A percentile compares a stretch with the other conserved stretches of the same genome.
Conservation (phyloP, 2,888 invertebrate genomes). For the Artemia sp. region DNA sequence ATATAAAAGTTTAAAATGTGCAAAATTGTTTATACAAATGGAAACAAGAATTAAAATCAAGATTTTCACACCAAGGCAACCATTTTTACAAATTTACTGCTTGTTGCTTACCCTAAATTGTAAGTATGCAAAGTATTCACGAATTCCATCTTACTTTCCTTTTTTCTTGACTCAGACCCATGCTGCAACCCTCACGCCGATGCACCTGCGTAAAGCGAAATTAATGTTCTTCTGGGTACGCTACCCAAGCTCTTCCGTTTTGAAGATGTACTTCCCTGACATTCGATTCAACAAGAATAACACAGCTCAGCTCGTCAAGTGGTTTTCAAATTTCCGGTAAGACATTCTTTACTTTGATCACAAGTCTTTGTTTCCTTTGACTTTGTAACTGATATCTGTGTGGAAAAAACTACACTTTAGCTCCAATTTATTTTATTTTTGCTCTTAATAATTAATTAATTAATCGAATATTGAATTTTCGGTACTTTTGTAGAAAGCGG, state of each 20-base stretch:
- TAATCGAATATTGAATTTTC: too few relatives aligned
- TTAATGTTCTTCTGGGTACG: conserved; percentile 99
- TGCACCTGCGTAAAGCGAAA: conserved; percentile 99
- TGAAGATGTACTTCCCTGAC: conserved; percentile 99
- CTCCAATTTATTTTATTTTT: too few relatives aligned
- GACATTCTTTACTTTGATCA: conserved; percentile 32
- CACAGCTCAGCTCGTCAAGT: conserved; percentile 99
- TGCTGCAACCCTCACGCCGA: conserved; percentile 90
- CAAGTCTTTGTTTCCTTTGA: conserved; percentile 8
- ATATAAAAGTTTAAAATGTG: too few relatives aligned
- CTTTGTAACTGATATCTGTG: conserved; percentile 1
- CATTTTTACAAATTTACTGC: neutral
- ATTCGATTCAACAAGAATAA: conserved; percentile 99
- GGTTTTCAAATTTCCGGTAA: conserved; percentile 99
- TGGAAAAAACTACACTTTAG: neutral
- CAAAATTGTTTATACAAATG: too few relatives aligned
- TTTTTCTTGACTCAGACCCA: conserved; percentile 24
- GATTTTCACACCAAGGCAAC: neutral
- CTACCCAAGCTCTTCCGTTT: conserved; percentile 94
- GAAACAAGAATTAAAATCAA: neutral
- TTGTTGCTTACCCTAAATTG: neutral
- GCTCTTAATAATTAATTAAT: too few relatives aligned
- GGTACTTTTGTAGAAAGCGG: too few relatives aligned
- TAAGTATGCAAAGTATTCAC: too few relatives aligned
- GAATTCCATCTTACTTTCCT: neutral